Evolutionary conservation across 2,113 vertebrate species (phyloP).

Genomic region (Corythoichthys haematopterus): DNA sequence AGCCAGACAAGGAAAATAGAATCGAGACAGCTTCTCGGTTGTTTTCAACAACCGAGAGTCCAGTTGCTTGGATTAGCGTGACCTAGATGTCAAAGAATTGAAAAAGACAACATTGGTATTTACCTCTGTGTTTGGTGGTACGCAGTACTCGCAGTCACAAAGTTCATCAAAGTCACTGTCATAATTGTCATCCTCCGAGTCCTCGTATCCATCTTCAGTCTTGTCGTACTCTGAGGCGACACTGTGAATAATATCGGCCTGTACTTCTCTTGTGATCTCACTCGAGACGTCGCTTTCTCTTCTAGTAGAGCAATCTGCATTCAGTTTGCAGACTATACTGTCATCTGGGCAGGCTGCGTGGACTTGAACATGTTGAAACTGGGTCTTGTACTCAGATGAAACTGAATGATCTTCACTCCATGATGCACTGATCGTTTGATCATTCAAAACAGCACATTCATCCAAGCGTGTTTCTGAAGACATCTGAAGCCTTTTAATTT

Average conservation of each 20-base stretch:
- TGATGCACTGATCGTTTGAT: not conserved
- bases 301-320: not conserved
- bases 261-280: conserved; percentile 14
- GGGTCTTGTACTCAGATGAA: not conserved
- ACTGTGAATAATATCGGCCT: conserved; percentile 53
- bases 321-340: conserved; percentile 17
- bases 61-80: not conserved
- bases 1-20: not conserved
- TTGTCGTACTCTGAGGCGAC: conserved; percentile 19
- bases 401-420: not conserved
- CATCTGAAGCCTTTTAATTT: conserved; percentile 37
- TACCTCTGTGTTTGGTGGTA: conserved; percentile 62
- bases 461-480: conserved; percentile 26
- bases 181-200: conserved; percentile 60
- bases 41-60: not conserved
- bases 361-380: not conserved
- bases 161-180: conserved; percentile 56
- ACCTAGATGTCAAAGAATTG: not conserved
- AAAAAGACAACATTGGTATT: not conserved
- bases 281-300: conserved; percentile 13
- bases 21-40: not conserved
- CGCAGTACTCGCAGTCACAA: conserved; percentile 73
- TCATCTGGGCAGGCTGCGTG: conserved; percentile 3
- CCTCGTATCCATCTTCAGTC: conserved; percentile 20
- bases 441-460: conserved; percentile 10